These are phyloP conservation scores for Cheilosia impressa DNA, from an alignment of 2,888 invertebrate species.

Conservation along the genomic window DNA sequence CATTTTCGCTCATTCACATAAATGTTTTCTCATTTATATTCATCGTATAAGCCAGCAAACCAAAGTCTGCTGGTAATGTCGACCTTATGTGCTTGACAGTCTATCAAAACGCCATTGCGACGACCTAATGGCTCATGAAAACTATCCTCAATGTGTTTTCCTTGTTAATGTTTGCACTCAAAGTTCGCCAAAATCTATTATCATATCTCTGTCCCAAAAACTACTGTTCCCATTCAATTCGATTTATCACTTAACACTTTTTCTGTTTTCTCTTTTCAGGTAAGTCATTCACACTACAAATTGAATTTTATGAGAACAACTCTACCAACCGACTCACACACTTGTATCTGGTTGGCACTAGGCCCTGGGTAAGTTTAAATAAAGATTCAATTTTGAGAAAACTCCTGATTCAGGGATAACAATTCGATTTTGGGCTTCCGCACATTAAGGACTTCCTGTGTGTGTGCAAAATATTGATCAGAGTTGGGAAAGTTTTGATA, in stretches of 20 bases:
- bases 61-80: not conserved
- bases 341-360: not conserved
- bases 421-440: slow-evolving; percentile 39
- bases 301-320: slow-evolving; percentile 43
- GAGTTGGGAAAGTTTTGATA: slow-evolving; percentile 27
- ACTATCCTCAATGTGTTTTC: not conserved
- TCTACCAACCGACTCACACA: slow-evolving; percentile 42
- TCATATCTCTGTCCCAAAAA: not conserved
- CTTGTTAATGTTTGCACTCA: slow-evolving; percentile 21
- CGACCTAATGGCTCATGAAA: slow-evolving; percentile 11
- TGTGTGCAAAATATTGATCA: slow-evolving; percentile 34
- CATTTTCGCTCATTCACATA: not conserved
- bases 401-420: slow-evolving; percentile 45
- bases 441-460: slow-evolving; percentile 31
- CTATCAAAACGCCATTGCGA: not conserved
- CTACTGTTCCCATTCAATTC: not conserved
- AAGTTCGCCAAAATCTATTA: not conserved
- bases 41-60: not conserved
- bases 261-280: slow-evolving; percentile 51
- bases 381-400: slow-evolving; percentile 45
- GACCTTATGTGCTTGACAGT: not conserved
- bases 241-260: slow-evolving; percentile 24
- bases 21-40: slow-evolving; percentile 1
- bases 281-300: slow-evolving; percentile 56
- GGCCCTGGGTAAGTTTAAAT: slow-evolving; percentile 41